Evolutionary conservation across 2,888 invertebrate species (phyloP), one percentile per base, ranked within the genome.

Genomic region (Macaria notata): DNA sequence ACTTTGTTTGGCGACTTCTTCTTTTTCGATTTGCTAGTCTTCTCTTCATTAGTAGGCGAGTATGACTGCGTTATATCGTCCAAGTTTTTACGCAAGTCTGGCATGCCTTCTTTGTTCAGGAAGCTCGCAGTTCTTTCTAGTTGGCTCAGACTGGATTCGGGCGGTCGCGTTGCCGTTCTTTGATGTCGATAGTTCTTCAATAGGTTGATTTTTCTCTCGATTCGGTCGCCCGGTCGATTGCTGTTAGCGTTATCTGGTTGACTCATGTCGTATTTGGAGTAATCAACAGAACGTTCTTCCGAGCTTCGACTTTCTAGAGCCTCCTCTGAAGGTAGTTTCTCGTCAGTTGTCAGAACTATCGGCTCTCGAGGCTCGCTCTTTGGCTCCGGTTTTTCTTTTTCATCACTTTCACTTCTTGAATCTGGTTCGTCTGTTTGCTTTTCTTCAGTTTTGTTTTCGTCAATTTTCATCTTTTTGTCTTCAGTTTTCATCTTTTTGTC

Each of bases 1-100:
- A 68, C 61, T 69, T 90, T 90, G 38, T 68, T 78, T 0, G 90
- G 90, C 3, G 88, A 85, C 43, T 85, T 86, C 57, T 91, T 91
- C 78, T 92, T 92, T 62, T 84, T 88, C 1, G 87, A 79, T 64
- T 86, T 88, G 5, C 71, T 71, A 0, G 77, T 71, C 63, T 80
- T 85, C 33, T 89, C 88, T 51, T 90, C 89, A 6, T 79, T 76
- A 0, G 79, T 81, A 0, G 91, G 91, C 0, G 92, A 90, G 59
- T 92, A 92, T 0, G 92, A 91, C 53, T 91, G 88, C 1, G 92
- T 92, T 42, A 92, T 92, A 64, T 92, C 91, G 54, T 92, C 92
- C 49, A 92, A 77, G 61, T 91, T 91, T 62, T 78, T 87, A 9
- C 92, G 79, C 56, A 92, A 91, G 66, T 89, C 92, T 5, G 92